Conservation (phyloP, 2,113 vertebrate genomes). For the Aleadryas rufinucha region DNA sequence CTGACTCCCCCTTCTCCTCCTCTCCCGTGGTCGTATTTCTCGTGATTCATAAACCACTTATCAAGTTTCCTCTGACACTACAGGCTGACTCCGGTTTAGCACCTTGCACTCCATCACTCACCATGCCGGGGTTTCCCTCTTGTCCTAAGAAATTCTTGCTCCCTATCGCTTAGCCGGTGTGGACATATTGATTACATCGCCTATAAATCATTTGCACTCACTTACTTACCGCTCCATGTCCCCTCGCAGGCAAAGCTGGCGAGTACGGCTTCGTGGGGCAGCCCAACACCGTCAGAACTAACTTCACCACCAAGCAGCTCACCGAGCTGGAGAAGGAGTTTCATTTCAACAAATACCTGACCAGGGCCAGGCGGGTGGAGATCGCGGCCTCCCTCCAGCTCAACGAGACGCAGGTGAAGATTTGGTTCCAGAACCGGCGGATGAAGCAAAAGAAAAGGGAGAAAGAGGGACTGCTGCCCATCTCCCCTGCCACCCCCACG, state of each 20-base stretch:
- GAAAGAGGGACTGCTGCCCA: conserved; percentile 90
- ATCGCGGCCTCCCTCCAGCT: conserved; percentile 94
- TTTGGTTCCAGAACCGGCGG: conserved; percentile 98
- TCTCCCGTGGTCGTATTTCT: conserved; percentile 34
- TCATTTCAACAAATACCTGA: conserved; percentile 99
- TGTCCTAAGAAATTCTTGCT: conserved; percentile 29
- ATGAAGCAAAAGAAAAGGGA: conserved; percentile 99
- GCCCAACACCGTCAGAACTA: conserved; percentile 92
- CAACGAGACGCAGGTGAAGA: conserved; percentile 99
- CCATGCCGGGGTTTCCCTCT: background rate
- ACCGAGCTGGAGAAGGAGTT: conserved; percentile 98
- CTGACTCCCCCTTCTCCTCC: background rate
- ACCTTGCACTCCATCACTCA: conserved; percentile 63
- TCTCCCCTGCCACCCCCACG: conserved; percentile 75
- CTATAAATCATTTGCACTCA: conserved; percentile 12
- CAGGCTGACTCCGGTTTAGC: conserved; percentile 53
- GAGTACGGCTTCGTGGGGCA: conserved; percentile 94
- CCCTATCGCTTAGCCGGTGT: conserved; percentile 15
- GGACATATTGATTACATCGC: conserved; percentile 10
- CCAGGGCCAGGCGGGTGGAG: conserved; percentile 91
- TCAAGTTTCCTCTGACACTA: conserved; percentile 26
- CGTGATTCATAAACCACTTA: conserved; percentile 62
- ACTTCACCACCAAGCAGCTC: conserved; percentile 97
- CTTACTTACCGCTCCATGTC: background rate
- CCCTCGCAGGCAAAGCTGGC: conserved; percentile 84